Conservation (phyloP, 2,888 invertebrate genomes). For the Phaonia tiefii region DNA sequence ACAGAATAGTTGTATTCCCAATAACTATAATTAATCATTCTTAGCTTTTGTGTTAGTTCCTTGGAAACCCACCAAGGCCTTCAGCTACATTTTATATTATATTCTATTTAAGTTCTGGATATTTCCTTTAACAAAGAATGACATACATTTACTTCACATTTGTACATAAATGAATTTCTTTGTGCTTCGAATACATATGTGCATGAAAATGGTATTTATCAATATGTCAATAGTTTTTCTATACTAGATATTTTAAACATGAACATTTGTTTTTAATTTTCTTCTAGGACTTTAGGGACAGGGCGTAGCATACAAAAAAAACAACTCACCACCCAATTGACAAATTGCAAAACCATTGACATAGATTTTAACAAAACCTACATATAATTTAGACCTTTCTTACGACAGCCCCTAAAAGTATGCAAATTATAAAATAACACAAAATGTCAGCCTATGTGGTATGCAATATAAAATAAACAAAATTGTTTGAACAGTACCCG, state of each 20-base stretch:
- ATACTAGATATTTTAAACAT: not conserved
- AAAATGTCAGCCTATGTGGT: slow-evolving; percentile 47
- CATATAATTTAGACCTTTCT: not conserved
- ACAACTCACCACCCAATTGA: slow-evolving; percentile 6
- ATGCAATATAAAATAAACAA: slow-evolving; percentile 26
- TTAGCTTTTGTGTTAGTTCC: too few relatives aligned
- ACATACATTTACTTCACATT: too few relatives aligned
- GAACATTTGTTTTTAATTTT: not conserved
- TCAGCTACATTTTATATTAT: too few relatives aligned
- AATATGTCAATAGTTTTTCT: slow-evolving; percentile 9
- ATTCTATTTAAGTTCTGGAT: too few relatives aligned
- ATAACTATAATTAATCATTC: too few relatives aligned
- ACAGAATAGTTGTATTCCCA: too few relatives aligned
- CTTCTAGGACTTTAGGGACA: too few relatives aligned
- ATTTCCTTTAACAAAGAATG: too few relatives aligned
- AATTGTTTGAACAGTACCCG: slow-evolving; percentile 1
- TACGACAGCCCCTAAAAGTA: slow-evolving; percentile 54
- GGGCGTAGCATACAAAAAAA: not conserved
- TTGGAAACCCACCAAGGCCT: too few relatives aligned
- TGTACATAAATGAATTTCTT: too few relatives aligned
- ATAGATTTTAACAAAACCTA: not conserved
- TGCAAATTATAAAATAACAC: slow-evolving; percentile 63
- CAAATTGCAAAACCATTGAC: slow-evolving; percentile 16
- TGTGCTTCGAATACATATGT: too few relatives aligned
- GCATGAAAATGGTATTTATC: too few relatives aligned